A percentile compares a stretch with the other conserved stretches of the same genome.
Evolutionary conservation across 2,888 invertebrate species (phyloP).

Genomic region (Eurytoma adleriae): DNA sequence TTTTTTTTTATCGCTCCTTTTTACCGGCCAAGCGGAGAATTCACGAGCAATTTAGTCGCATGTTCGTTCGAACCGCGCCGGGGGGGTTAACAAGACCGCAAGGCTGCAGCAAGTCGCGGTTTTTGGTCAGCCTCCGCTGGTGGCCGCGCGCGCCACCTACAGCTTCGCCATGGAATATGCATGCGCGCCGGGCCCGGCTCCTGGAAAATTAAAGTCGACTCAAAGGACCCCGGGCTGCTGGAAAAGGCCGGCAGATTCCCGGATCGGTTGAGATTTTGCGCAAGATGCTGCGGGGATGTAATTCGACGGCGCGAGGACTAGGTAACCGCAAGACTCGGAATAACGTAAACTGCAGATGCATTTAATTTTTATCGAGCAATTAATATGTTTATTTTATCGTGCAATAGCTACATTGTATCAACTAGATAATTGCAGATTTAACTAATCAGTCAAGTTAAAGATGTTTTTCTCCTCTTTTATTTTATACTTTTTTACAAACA

Average conservation of each 20-base stretch:
- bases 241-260: background rate
- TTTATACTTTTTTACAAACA: too few species aligned
- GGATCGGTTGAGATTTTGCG: too few species aligned
- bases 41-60: conserved; percentile 56
- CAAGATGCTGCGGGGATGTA: too few species aligned
- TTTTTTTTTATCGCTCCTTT: background rate
- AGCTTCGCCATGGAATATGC: conserved; percentile 68
- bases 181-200: conserved; percentile 19
- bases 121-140: conserved; percentile 62
- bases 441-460: too few species aligned
- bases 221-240: conserved; percentile 60
- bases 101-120: conserved; percentile 65
- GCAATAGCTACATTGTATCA: too few species aligned
- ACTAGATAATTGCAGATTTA: too few species aligned
- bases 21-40: conserved; percentile 26
- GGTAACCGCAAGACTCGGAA: too few species aligned
- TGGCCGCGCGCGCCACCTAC: conserved; percentile 12
- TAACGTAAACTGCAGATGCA: too few species aligned
- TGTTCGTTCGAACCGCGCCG: conserved; percentile 52
- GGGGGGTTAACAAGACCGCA: conserved; percentile 66
- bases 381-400: too few species aligned
- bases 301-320: too few species aligned
- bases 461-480: too few species aligned
- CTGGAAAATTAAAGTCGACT: conserved; percentile 68
- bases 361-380: too few species aligned